Base-by-base conservation (phyloP, 1,140 invertebrate species). In the Stegodyphus mimosarum region DNA sequence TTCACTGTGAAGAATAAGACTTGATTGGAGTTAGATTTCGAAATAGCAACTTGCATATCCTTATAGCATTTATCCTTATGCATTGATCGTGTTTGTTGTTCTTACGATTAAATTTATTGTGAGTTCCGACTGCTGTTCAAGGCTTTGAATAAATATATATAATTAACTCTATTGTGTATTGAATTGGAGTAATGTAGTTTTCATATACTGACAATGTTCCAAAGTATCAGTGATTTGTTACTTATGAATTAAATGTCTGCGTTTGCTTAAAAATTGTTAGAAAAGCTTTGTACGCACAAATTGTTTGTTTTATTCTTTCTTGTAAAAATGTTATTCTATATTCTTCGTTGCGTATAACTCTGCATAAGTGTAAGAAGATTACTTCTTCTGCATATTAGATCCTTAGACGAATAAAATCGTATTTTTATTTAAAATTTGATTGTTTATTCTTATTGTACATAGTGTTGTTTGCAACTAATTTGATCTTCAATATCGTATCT, bases 221-320 rank as follows among this genome's bases (percentile, higher is more conserved):
- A 50, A 71, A 50, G 15, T 71, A 33, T 33, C 33, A 33, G 33
- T 33, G 33, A 33, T 33, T 33, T 33, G 33, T 33, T 33, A 33
- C 33, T 50, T 48, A 71, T 50, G 15, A n/a, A 71, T 71, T 50
- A 17, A 51, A 10, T 50, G 49, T 51, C 11, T 70, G 15, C 33
- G 67, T 33, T 6, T n/a, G 33, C 6, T 5, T 66, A 60, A 66
- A 66, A 77, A 51, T 75, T 49, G 53, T 77, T 77, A 77, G 75
- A 67, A 10, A 77, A 33, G 75, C 75, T 33, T 77, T 77, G 60
- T 66, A 77, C 75, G 75, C 75, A 77, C 75, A 77, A 77, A 66
- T 50, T 66, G 11, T 66, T 77, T 15, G 50, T 66, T 33, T 77
- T 77, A 66, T 77, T 77, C 66, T 48, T 66, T 66, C 33, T 64